Conservation (phyloP, 2,888 invertebrate species). For the Hoplodrina ambigua region DNA sequence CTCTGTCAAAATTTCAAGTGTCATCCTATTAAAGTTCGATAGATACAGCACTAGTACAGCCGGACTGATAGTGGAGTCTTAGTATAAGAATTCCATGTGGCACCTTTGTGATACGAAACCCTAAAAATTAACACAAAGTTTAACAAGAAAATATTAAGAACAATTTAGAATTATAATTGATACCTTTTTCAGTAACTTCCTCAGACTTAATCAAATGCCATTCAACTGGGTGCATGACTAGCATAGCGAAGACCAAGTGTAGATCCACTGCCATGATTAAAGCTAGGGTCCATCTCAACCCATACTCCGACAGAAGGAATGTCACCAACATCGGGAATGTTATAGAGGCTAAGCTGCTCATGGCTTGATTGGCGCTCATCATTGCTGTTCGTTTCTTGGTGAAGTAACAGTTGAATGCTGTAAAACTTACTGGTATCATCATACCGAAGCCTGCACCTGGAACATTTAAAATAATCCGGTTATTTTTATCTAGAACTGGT, state of each 20-base stretch:
- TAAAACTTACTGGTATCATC: conserved; percentile 93
- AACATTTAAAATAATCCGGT: background rate
- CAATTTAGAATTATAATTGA: background rate
- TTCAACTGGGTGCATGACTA: conserved; percentile 93
- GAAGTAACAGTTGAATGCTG: conserved; percentile 94
- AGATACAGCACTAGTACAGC: too few species aligned
- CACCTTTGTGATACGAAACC: too few species aligned
- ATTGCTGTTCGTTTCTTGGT: conserved; percentile 92
- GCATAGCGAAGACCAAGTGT: conserved; percentile 92
- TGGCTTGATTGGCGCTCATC: conserved; percentile 94
- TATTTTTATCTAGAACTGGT: too few species aligned
- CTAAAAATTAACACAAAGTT: background rate
- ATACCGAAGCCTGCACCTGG: conserved; percentile 93
- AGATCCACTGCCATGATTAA: conserved; percentile 92
- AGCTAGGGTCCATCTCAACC: conserved; percentile 93
- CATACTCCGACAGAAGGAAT: conserved; percentile 91
- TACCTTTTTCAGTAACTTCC: conserved; percentile 65
- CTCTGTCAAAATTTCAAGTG: too few species aligned
- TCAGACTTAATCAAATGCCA: conserved; percentile 91
- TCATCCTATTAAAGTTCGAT: too few species aligned
- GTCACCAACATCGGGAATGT: conserved; percentile 92
- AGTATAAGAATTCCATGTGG: too few species aligned
- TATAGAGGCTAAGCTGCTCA: conserved; percentile 93
- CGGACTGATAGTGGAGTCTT: too few species aligned
- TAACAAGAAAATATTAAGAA: background rate